Evolutionary conservation across 2,797 vertebrate species (phyloP).

Genomic region (Falco naumanni): DNA sequence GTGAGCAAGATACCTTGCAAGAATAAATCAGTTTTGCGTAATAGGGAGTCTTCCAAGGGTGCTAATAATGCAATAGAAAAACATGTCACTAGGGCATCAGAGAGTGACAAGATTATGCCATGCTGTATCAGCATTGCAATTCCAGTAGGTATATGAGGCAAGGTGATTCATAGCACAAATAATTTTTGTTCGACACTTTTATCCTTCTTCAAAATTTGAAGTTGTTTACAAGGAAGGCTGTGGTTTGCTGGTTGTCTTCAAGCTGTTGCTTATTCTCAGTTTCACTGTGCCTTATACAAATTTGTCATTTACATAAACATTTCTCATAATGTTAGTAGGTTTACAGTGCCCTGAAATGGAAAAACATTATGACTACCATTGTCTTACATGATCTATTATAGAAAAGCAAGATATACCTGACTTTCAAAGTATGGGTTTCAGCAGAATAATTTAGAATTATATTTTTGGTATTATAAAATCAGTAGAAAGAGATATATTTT

Average conservation of each 20-base stretch:
- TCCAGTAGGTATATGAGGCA: not conserved
- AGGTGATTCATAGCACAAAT: not conserved
- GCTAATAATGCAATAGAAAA: not conserved
- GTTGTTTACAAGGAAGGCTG: not conserved
- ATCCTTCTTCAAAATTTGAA: not conserved
- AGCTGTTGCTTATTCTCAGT: not conserved
- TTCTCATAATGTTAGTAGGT: not conserved
- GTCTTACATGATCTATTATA: not conserved
- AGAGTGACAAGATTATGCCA: not conserved
- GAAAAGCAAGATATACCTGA: not conserved
- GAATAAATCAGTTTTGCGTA: conserved; percentile 12
- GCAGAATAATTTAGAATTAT: not conserved
- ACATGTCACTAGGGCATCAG: not conserved
- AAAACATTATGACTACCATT: not conserved
- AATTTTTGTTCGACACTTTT: not conserved
- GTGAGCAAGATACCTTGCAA: not conserved
- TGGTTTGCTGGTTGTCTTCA: not conserved
- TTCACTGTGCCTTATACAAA: not conserved
- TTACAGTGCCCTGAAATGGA: not conserved
- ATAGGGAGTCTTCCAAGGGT: not conserved
- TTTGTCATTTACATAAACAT: not conserved
- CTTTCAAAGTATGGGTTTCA: not conserved
- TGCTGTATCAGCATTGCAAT: not conserved
- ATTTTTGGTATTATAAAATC: not conserved
- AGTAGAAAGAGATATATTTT: not conserved